These are phyloP conservation scores for Pseudeuparius sepicola DNA, from an alignment of 2,888 invertebrate species.

Conservation along the genomic window DNA sequence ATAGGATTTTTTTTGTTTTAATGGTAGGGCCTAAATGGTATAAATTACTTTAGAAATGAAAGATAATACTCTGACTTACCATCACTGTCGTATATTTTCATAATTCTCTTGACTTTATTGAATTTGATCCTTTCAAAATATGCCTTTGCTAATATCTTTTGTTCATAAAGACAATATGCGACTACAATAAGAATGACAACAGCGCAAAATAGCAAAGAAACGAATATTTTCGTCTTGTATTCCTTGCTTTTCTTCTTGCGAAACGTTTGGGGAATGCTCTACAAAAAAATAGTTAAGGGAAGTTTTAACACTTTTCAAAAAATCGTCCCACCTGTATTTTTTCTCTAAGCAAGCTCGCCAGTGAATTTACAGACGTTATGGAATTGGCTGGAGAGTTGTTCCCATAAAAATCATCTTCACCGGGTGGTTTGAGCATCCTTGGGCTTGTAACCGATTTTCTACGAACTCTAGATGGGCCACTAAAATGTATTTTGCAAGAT, in stretches of 20 bases:
- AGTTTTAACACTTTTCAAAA: constrained; percentile 6
- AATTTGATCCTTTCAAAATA: constrained; percentile 79
- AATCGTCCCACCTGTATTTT: constrained; percentile 59
- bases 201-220: constrained; percentile 68
- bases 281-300: constrained; percentile 29
- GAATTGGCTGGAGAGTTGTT: constrained; percentile 65
- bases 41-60: too few species aligned
- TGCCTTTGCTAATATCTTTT: constrained; percentile 68
- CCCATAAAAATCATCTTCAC: constrained; percentile 45
- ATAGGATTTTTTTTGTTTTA: too few species aligned
- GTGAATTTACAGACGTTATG: constrained; percentile 74
- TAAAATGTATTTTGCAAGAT: too few species aligned
- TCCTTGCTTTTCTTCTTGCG: constrained; percentile 59
- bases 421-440: constrained; percentile 43
- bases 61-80: constrained; percentile 14
- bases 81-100: constrained; percentile 62
- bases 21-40: too few species aligned
- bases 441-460: constrained; percentile 52
- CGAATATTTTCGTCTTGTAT: constrained; percentile 73
- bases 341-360: constrained; percentile 72
- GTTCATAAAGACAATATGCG: constrained; percentile 75
- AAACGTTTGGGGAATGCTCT: constrained; percentile 66
- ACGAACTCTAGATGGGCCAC: constrained; percentile 51
- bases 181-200: constrained; percentile 75
- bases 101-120: constrained; percentile 62